Conservation (phyloP, 2,888 invertebrate species). For the Bruchidius siliquastri region DNA sequence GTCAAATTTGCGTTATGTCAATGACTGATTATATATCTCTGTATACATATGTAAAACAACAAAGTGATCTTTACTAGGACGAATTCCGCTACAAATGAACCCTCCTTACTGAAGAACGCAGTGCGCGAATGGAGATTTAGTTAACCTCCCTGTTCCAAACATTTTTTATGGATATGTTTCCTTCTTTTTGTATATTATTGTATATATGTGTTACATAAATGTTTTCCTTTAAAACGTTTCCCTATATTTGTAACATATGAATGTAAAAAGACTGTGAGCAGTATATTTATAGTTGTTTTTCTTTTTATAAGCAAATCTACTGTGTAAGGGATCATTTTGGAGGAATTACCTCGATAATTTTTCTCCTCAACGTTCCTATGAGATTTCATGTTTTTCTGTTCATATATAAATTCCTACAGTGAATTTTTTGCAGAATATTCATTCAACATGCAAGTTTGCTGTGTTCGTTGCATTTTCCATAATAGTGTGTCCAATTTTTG, state of each 20-base stretch:
- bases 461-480: constrained; percentile 25
- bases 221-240: constrained; percentile 25
- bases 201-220: constrained; percentile 38
- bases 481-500: constrained; percentile 43
- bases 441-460: constrained; percentile 3
- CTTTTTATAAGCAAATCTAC: constrained; percentile 2
- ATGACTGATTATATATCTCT: too few relatives aligned
- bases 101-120: not conserved
- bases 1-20: too few relatives aligned
- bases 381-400: constrained; percentile 8
- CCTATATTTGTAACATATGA: constrained; percentile 30
- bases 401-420: constrained; percentile 11
- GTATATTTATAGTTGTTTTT: constrained; percentile 15
- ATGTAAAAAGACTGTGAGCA: constrained; percentile 34
- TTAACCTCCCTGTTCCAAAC: not conserved
- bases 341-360: not conserved
- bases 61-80: too few relatives aligned
- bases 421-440: constrained; percentile 15
- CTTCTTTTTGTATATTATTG: constrained; percentile 35
- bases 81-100: not conserved
- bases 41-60: too few relatives aligned
- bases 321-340: constrained; percentile 1
- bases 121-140: not conserved
- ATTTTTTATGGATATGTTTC: constrained; percentile 19
- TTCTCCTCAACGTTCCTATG: not conserved